phyloP scores from a whole-genome alignment of 1,140 invertebrate species.

The Tetragnatha versicolor region DNA sequence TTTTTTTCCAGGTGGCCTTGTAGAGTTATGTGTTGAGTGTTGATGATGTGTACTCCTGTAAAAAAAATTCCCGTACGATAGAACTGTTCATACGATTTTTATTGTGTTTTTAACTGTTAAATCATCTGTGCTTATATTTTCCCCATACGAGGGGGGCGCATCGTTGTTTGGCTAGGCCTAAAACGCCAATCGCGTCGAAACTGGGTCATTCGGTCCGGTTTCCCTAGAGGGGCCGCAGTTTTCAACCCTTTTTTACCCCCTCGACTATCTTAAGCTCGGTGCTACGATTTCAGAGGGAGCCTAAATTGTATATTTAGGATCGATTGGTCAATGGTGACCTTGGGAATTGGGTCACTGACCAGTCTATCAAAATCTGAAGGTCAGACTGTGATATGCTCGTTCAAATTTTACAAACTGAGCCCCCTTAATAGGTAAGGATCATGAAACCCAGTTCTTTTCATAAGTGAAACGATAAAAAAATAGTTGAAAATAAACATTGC shows the following conservation, averaged over 20 bases:
- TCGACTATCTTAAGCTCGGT: background rate
- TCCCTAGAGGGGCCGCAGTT: background rate
- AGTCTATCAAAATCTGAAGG: conserved; percentile 24
- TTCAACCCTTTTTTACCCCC: conserved; percentile 42
- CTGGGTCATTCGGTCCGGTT: conserved; percentile 42
- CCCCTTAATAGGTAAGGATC: background rate
- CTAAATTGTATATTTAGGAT: background rate
- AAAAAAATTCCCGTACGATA: no score
- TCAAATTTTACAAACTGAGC: background rate
- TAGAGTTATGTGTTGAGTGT: no score
- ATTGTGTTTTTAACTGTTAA: no score
- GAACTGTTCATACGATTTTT: no score
- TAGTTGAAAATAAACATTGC: no score
- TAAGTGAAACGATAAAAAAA: no score
- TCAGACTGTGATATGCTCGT: no score
- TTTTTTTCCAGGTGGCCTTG: conserved; percentile 19
- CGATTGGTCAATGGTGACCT: conserved; percentile 37
- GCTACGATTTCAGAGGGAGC: background rate
- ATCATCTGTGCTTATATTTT: no score
- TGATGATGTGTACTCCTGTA: no score
- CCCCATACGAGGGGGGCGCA: no score
- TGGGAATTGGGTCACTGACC: conserved; percentile 51
- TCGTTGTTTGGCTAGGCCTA: conserved; percentile 16
- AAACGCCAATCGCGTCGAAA: conserved; percentile 21
- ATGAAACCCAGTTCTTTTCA: background rate